These are phyloP conservation scores for Gallinago media DNA, from an alignment of 2,113 vertebrate genomes.

Conservation along the genomic window DNA sequence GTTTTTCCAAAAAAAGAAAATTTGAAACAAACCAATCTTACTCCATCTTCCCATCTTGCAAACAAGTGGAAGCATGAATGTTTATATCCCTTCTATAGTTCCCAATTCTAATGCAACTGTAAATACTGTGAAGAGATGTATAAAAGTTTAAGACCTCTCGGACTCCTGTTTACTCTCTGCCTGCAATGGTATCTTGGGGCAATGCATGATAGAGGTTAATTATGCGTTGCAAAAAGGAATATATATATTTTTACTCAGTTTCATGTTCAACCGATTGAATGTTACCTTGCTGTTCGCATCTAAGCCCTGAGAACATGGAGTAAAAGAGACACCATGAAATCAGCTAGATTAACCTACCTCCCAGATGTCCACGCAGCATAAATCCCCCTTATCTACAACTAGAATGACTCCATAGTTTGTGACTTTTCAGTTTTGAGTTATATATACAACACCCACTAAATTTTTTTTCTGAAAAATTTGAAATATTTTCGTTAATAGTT, in stretches of 20 bases:
- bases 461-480: not conserved
- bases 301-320: not conserved
- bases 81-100: not conserved
- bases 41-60: not conserved
- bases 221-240: not conserved
- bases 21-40: not conserved
- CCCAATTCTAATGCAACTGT: not conserved
- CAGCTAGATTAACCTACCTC: not conserved
- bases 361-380: not conserved
- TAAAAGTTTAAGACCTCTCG: not conserved
- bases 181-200: not conserved
- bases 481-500: not conserved
- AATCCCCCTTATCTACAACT: not conserved
- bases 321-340: not conserved
- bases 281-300: not conserved
- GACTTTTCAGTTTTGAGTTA: not conserved
- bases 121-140: not conserved
- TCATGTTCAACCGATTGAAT: not conserved
- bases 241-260: not conserved
- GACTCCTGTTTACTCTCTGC: not conserved
- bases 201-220: not conserved
- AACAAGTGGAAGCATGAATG: not conserved
- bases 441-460: not conserved
- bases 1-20: not conserved
- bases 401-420: not conserved